phyloP scores from a whole-genome alignment of 2,888 invertebrate species.

The Andrena fulva region DNA sequence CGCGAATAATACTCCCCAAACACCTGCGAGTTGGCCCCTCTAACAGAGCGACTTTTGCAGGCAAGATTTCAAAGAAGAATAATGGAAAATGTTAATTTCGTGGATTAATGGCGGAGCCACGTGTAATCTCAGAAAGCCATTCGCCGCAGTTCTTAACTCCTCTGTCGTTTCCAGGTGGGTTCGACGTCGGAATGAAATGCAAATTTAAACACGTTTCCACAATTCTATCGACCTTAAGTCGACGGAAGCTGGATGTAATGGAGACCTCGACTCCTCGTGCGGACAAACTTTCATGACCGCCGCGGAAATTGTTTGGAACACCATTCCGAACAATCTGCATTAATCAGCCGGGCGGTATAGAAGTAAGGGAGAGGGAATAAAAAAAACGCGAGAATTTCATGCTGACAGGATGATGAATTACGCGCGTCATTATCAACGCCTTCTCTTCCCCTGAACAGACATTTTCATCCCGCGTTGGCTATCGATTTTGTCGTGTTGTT shows the following conservation, averaged over 20 bases:
- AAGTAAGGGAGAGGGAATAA: not conserved
- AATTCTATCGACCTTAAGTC: constrained; percentile 67
- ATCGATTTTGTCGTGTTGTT: constrained; percentile 38
- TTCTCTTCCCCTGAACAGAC: constrained; percentile 25
- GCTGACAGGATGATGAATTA: constrained; percentile 28
- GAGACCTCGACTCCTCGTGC: constrained; percentile 62
- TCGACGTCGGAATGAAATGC: constrained; percentile 70
- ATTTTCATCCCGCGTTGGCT: constrained; percentile 20
- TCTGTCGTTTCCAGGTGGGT: constrained; percentile 29
- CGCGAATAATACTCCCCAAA: too few species aligned
- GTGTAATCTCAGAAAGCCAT: constrained; percentile 39
- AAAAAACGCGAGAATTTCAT: not conserved
- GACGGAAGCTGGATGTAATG: constrained; percentile 58
- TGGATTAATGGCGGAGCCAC: constrained; percentile 52
- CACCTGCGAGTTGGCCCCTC: too few species aligned
- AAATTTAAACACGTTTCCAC: constrained; percentile 73
- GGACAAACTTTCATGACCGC: constrained; percentile 52
- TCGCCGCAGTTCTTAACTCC: constrained; percentile 37
- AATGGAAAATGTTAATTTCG: constrained; percentile 28
- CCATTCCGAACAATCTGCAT: constrained; percentile 43
- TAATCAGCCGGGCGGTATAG: constrained; percentile 28
- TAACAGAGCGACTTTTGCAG: too few species aligned
- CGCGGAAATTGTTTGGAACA: constrained; percentile 58
- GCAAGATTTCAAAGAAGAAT: not conserved
- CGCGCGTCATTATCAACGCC: constrained; percentile 38